phyloP scores from a whole-genome alignment of 1,140 invertebrate species.

The Akabosia matsudoensis region DNA sequence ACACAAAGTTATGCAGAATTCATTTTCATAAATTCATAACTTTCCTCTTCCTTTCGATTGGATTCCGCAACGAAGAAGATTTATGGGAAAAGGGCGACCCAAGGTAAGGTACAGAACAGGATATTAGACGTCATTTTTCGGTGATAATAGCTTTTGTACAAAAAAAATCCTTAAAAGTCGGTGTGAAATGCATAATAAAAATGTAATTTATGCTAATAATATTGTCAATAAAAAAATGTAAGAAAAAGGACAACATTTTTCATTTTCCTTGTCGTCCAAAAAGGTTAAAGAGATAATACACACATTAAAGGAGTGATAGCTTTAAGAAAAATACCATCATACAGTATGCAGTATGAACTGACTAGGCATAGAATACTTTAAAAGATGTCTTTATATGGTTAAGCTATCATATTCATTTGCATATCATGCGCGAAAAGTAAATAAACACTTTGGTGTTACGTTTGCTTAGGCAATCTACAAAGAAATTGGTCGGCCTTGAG shows the following conservation, averaged over 20 bases:
- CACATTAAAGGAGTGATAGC: too few relatives aligned
- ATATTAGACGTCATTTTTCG: not conserved
- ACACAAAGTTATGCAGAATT: not conserved
- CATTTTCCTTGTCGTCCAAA: not conserved
- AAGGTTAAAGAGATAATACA: too few relatives aligned
- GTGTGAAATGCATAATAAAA: not conserved
- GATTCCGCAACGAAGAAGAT: not conserved
- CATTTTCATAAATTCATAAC: constrained; percentile 14
- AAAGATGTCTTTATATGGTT: too few relatives aligned
- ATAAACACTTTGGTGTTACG: too few relatives aligned
- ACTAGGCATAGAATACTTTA: too few relatives aligned
- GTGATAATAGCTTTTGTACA: not conserved
- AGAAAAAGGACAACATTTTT: not conserved
- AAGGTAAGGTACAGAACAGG: not conserved
- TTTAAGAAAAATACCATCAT: too few relatives aligned
- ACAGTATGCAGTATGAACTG: too few relatives aligned
- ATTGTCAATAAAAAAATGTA: constrained; percentile 11
- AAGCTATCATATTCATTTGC: too few relatives aligned
- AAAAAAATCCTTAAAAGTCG: not conserved
- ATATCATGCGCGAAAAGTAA: too few relatives aligned
- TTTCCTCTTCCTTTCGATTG: not conserved
- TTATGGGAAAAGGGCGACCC: not conserved
- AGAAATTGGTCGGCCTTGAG: too few relatives aligned
- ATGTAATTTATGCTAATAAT: constrained; percentile 13
- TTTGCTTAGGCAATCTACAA: too few relatives aligned